Base-by-base conservation (phyloP, 1,140 invertebrate species). In the Olivierus martensii region DNA sequence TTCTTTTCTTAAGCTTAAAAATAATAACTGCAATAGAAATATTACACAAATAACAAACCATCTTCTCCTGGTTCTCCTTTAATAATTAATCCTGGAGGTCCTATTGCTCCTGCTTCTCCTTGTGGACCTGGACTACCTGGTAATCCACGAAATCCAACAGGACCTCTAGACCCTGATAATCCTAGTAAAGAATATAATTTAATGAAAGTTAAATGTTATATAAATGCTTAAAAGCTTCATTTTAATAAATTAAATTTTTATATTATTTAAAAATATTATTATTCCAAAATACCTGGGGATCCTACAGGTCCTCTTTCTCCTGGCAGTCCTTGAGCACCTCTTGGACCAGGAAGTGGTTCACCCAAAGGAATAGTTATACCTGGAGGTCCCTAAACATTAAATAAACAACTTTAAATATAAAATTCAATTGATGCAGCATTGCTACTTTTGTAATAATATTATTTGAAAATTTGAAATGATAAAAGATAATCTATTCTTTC, bases 291-390 rank as follows among this genome's bases (percentile, higher is more conserved):
- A 57, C 56, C 56, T 51, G 51, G 43, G 35, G 50, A 14, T 21
- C 56, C 56, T 42, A 47, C 35, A 18, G 15, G 3, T 6, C 56
- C 56, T 51, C 56, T 53, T 19, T 57, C 51, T 18, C 56, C 56
- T 35, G 77, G 69, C 3, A 76, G 74, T 37, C 86, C 87, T 56
- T 78, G 71, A 2, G 72, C 66, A 46, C 86, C 87, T 21, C 73
- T 68, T 43, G 70, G 64, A 10, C 87, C 87, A 11, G 77, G 74
- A 18, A 66, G 55, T 11, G 86, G 85, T 61, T 83, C 76, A 14
- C 56, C 56, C 46, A 51, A 51, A 28, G 52, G 34, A 19, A 57
- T 52, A n/a, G 48, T 53, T 19, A 53, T 50, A n/a, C 56, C 56
- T 42, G 48, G 51, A 34, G 48, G 56, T 21, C 56, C 56, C 52